Base-by-base conservation (phyloP, 2,797 vertebrate genomes). In the Clarias platycephalus region DNA sequence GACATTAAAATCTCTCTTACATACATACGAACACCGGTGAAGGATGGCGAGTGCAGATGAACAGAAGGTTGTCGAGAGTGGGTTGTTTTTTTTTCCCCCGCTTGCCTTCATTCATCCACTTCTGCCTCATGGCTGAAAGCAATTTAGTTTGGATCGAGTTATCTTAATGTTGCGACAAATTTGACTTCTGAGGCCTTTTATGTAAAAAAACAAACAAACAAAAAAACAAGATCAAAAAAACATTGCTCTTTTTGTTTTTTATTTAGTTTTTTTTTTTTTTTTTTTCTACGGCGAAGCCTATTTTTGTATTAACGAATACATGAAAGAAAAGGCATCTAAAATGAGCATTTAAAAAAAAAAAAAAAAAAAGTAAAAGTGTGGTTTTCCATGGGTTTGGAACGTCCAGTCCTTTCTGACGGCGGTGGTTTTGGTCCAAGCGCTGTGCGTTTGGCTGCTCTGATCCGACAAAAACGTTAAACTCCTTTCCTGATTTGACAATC, bases 241-340 rank as follows among this genome's bases (percentile, higher is more conserved):
- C 40, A 40, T 15, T n/a, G 55, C 31, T 34, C 4, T 58, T 60
- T 26, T 81, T 28, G 80, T 66, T 67, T 85, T 86, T 37, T 49
- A 49, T 49, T 83, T 84, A 31, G 71, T 24, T 55, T 74, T 26
- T 75, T 76, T 84, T 89, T 81, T 74, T 16, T 75, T 34, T 58
- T 85, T 88, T 81, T 87, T 87, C 89, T 89, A 90, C n/a, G 86
- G 83, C 86, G 84, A 82, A 88, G 85, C 86, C 83, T 91, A 89
- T 88, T 90, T 91, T 91, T 91, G 74, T 91, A 89, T 88, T 70
- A 64, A 15, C 12, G 44, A 49, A 49, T 85, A 75, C 86, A 71
- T 87, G 84, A 82, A 64, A 63, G 70, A 58, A 70, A 44, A 44
- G 57, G 76, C 44, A 57, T 58, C 53, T 31, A 57, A 77, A 49